Percentiles rank a stretch among this genome's conserved stretches.
Evolutionary conservation across 2,888 invertebrate species (phyloP).

Genomic region (Nebria brevicollis): DNA sequence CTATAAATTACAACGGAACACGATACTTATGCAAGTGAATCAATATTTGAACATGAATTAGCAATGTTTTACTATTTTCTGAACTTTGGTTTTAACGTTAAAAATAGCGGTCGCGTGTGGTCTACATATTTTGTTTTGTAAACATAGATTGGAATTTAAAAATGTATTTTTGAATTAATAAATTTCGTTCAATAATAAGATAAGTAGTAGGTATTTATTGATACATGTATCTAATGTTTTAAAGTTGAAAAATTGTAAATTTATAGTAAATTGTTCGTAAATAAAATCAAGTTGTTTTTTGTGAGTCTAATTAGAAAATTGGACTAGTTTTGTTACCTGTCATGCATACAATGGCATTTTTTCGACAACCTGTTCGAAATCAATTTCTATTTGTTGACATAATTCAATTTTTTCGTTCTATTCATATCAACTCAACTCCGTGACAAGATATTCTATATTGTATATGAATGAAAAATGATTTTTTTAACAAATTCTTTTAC

Average conservation of each 20-base stretch:
- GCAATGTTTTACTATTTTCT: background rate
- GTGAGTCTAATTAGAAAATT: background rate
- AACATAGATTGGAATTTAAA: background rate
- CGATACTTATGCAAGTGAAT: background rate
- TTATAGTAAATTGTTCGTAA: background rate
- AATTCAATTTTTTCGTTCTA: no score
- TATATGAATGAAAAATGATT: no score
- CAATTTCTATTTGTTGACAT: no score
- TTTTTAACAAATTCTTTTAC: no score
- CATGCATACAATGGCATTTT: background rate
- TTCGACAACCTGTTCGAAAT: no score
- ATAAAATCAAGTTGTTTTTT: background rate
- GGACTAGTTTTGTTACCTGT: background rate
- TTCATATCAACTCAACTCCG: no score
- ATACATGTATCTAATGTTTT: background rate
- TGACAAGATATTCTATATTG: no score
- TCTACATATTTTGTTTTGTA: background rate
- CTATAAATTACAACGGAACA: background rate
- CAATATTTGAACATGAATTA: conserved; percentile 1
- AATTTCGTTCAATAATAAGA: background rate
- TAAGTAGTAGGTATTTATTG: background rate
- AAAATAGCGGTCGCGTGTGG: background rate
- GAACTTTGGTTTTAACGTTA: background rate
- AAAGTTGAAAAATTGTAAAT: background rate
- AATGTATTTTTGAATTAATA: background rate